phyloP scores from a whole-genome alignment of 2,888 invertebrate species.

The Rotaria macrura region DNA sequence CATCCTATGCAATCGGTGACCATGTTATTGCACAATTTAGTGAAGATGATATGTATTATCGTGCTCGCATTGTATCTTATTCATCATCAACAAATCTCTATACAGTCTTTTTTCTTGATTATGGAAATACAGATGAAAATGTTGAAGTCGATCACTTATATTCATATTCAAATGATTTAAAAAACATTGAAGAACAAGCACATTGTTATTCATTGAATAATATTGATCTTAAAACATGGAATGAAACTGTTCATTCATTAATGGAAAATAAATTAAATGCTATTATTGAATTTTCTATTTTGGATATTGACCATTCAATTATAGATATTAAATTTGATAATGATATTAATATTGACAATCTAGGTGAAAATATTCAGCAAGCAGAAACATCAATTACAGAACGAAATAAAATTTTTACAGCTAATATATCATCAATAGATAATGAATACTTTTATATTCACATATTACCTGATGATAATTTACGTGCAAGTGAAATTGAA shows the following conservation, averaged over 20 bases:
- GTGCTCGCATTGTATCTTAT: not conserved
- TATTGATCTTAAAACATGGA: not conserved
- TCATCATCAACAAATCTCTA: not conserved
- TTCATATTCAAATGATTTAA: not conserved
- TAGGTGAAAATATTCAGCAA: too few species aligned
- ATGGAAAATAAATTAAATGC: not conserved
- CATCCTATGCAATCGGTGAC: not conserved
- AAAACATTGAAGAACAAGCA: not conserved
- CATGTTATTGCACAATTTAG: not conserved
- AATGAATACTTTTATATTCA: not conserved
- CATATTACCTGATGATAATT: not conserved
- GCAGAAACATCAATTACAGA: not conserved
- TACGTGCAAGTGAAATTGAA: not conserved
- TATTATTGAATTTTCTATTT: not conserved
- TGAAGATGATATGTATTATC: not conserved
- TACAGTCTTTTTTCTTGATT: slow-evolving; percentile 15
- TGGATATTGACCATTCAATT: not conserved
- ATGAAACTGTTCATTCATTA: not conserved
- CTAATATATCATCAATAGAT: not conserved
- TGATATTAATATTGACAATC: not conserved
- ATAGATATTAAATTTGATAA: not conserved
- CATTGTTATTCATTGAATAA: not conserved
- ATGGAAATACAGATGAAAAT: not conserved
- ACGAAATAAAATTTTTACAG: not conserved
- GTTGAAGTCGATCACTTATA: not conserved